These are phyloP conservation scores for Tethea ocularis DNA, from an alignment of 2,888 invertebrate genomes.

Conservation along the genomic window DNA sequence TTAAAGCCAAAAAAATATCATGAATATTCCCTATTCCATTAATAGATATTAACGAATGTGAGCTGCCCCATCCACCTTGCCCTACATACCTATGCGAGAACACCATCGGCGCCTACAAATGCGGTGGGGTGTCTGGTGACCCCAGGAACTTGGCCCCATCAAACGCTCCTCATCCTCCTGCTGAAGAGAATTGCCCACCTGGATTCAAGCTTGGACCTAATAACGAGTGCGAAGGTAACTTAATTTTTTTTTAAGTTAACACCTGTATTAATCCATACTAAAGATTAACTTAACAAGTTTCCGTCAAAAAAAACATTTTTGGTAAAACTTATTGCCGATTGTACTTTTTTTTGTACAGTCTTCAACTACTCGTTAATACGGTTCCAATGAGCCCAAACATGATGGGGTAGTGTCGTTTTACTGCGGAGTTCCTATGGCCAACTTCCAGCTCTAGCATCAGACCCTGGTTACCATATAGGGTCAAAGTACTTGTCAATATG, in stretches of 20 bases:
- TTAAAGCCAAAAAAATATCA: neutral
- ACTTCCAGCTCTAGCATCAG: too few species aligned
- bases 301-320: too few species aligned
- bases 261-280: too few species aligned
- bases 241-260: neutral
- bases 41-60: constrained; percentile 94
- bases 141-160: constrained; percentile 47
- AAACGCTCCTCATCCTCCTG: constrained; percentile 27
- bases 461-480: too few species aligned
- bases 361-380: too few species aligned
- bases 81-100: constrained; percentile 71
- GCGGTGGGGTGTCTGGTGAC: constrained; percentile 67
- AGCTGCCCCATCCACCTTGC: constrained; percentile 68
- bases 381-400: too few species aligned
- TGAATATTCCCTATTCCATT: neutral
- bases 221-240: constrained; percentile 79
- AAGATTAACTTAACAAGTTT: too few species aligned
- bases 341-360: too few species aligned
- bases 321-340: too few species aligned
- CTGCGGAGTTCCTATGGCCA: too few species aligned
- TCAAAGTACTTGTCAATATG: too few species aligned
- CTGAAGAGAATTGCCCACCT: constrained; percentile 78
- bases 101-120: constrained; percentile 76
- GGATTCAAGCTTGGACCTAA: constrained; percentile 71
- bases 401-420: too few species aligned